Base-by-base conservation (phyloP, 2,113 vertebrate genomes). In the Lycaon pictus region DNA sequence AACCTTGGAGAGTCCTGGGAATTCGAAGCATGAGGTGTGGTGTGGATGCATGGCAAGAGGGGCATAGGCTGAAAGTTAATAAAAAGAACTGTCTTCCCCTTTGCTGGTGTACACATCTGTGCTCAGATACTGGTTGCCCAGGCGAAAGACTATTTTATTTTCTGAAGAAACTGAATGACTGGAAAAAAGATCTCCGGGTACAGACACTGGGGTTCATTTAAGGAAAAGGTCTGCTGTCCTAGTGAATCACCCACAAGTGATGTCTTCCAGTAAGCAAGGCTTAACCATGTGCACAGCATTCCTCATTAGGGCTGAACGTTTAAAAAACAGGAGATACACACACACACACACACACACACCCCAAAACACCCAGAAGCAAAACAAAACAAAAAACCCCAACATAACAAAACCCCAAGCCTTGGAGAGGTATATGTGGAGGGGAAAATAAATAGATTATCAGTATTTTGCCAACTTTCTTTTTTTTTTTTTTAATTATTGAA, bases 111-210 rank as follows among this genome's bases (percentile, higher is more conserved):
- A 4, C 19, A 27, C 2, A 29, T 60, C 86, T 89, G 35, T 25
- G 9, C 20, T 81, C 19, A 89, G 48, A 25, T 67, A 27, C 48
- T 11, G 4, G 53, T 65, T 55, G 5, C 13, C 32, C 65, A 27
- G 12, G 48, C 63, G 55, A 25, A 96, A 79, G 71, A 74, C 62
- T 53, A 62, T 8, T 35, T 81, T 67, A 32, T 87, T 95, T 79
- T 95, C 77, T 92, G 77, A 94, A 95, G 63, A 95, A 91, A 85
- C 11, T 51, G 51, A 84, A n/a, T 67, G 69, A 60, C 51, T 62
- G 12, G 22, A 60, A 51, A 79, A 96, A 91, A 77, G 76, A 58
- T n/a, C 71, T 84, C 32, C 25, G 0, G 56, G 13, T 72, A 62
- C 27, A 16, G 51, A 96, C 35, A 23, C 51, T 63, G 23, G 19